phyloP scores from a whole-genome alignment of 1,140 invertebrate species.

The Idris sp. region DNA sequence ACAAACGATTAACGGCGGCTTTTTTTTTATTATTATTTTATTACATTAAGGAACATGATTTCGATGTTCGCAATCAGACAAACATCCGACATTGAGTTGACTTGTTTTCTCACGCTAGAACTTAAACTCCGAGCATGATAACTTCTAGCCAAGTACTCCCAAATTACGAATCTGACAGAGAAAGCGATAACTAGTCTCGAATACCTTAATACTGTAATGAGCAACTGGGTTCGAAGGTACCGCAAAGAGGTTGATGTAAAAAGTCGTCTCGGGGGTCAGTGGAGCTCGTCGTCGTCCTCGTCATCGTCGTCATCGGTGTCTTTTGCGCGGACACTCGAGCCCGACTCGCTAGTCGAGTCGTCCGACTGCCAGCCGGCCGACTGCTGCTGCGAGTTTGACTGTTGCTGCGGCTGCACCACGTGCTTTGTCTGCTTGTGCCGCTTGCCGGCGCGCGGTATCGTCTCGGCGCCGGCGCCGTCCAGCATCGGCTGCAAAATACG shows the following conservation, averaged over 20 bases:
- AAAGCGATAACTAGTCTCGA: slow-evolving; percentile 79
- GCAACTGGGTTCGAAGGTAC: slow-evolving; percentile 77
- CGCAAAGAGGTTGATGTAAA: slow-evolving; percentile 71
- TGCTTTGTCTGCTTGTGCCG: slow-evolving; percentile 73
- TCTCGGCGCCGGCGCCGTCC: slow-evolving; percentile 80
- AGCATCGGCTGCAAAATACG: slow-evolving; percentile 95
- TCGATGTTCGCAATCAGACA: slow-evolving; percentile 44
- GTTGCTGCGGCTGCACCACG: slow-evolving; percentile 64
- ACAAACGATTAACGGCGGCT: slow-evolving; percentile 42
- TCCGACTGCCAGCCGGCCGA: slow-evolving; percentile 73
- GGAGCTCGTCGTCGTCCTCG: slow-evolving; percentile 74
- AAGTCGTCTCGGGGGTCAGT: slow-evolving; percentile 74
- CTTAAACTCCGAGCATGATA: slow-evolving; percentile 69
- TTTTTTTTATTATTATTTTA: too few species aligned
- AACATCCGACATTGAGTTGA: slow-evolving; percentile 43
- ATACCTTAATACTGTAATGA: slow-evolving; percentile 80
- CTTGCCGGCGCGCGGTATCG: slow-evolving; percentile 69
- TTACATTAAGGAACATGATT: slow-evolving; percentile 58
- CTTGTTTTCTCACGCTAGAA: slow-evolving; percentile 24
- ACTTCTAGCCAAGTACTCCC: slow-evolving; percentile 72
- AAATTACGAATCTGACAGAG: slow-evolving; percentile 78
- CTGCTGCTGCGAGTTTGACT: slow-evolving; percentile 48
- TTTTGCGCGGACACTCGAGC: slow-evolving; percentile 73
- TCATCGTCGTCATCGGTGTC: slow-evolving; percentile 74
- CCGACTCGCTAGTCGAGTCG: slow-evolving; percentile 75